phyloP scores from a whole-genome alignment of 2,113 vertebrate genomes.

The Brachypteracias leptosomus region DNA sequence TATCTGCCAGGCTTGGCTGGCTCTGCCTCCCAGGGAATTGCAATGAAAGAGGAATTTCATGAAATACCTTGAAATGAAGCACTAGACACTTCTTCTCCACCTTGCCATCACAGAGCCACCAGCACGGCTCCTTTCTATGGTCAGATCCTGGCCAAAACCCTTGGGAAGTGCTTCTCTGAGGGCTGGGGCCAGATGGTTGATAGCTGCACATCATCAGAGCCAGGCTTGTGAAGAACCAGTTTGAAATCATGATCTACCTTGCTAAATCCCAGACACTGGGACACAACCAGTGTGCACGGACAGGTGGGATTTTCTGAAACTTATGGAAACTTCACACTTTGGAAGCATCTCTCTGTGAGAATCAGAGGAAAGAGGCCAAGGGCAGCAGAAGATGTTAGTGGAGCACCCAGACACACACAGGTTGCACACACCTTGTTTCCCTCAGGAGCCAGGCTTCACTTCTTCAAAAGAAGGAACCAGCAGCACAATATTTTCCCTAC shows the following conservation, averaged over 20 bases:
- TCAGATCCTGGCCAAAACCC: neutral
- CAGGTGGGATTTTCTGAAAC: neutral
- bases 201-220: neutral
- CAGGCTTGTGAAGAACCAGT: neutral
- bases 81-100: neutral
- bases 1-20: neutral
- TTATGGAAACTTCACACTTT: neutral
- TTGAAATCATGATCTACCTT: neutral
- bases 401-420: neutral
- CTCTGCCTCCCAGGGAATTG: neutral
- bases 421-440: neutral
- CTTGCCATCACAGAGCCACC: neutral
- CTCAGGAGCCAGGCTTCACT: neutral
- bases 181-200: neutral
- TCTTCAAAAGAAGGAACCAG: neutral
- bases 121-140: neutral
- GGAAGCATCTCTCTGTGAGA: neutral
- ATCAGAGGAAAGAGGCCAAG: neutral
- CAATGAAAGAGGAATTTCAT: neutral
- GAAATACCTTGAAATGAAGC: neutral
- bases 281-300: neutral
- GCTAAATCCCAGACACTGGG: neutral
- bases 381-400: neutral
- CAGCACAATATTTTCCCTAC: constrained; percentile 26
- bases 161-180: neutral